A percentile compares a stretch with the other conserved stretches of the same genome.
Evolutionary conservation across 2,797 vertebrate species (phyloP).

Genomic region (Pseudochirops cupreus): DNA sequence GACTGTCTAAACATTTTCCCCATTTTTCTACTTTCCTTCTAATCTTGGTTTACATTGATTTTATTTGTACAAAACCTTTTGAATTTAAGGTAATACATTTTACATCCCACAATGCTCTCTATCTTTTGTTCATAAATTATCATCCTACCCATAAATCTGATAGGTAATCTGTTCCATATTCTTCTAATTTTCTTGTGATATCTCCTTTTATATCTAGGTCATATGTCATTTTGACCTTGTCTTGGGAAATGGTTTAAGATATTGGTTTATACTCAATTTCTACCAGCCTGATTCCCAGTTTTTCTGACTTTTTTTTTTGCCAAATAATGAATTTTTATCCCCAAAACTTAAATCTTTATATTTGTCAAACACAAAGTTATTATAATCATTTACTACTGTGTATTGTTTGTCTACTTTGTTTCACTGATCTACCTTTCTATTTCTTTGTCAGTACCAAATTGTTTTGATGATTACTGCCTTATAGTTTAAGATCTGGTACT

Average conservation of each 20-base stretch:
- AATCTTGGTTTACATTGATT: neutral
- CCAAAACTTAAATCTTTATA: neutral
- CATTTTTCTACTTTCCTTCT: neutral
- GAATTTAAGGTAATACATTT: neutral
- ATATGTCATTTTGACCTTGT: neutral
- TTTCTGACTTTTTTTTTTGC: neutral
- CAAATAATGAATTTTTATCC: neutral
- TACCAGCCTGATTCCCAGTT: neutral
- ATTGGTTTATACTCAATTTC: neutral
- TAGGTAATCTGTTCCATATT: neutral
- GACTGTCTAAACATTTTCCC: neutral
- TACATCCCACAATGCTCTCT: neutral
- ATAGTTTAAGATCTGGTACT: neutral
- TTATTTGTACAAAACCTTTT: neutral
- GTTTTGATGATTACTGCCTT: neutral
- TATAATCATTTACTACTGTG: neutral
- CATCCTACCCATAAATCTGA: no score
- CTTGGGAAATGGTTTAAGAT: neutral
- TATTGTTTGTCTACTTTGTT: neutral
- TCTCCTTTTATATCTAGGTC: neutral
- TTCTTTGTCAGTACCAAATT: neutral
- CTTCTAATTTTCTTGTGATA: neutral
- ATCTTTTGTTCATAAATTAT: neutral
- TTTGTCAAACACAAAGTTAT: neutral
- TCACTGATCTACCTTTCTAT: neutral